Evolutionary conservation across 2,797 vertebrate genomes (phyloP), one percentile per base, ranked within the genome.

Genomic region (Threskiornis aethiopicus): DNA sequence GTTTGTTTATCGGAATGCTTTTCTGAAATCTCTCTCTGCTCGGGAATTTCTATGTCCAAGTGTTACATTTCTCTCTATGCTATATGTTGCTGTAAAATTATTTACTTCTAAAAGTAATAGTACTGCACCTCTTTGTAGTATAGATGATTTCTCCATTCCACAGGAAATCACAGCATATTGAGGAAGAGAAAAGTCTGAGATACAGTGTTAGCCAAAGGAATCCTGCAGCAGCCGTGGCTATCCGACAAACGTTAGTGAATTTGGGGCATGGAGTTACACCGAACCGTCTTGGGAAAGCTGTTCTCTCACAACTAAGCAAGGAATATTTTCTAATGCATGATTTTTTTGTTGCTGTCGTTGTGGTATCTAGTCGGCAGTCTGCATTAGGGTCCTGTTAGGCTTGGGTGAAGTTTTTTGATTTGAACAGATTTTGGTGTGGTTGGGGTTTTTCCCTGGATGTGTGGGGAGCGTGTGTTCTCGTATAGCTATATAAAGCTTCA

Each of bases 171-270:
- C 61, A 90, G 77, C 70, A 39, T 75, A 75, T 44, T 65, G 76
- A 93, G 84, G 80, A 54, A 89, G 73, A 83, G 84, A 73, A 49
- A 90, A 91, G 52, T 81, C 69, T 44, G 81, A 89, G 75, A 90
- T 90, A 65, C 4, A 5, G 69, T 0, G 0, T 92, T 92, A 94
- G 93, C 90, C 86, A 87, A 77, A 94, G 82, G 71, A 83, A 65
- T 92, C 73, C 75, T 95, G 64, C 67, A 85, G 81, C 78, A 96
- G 86, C 91, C 76, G n/a, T 87, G 83, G 78, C 64, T 92, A 3
- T 87, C 82, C 94, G 86, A 75, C 88, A 80, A 78, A 80, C 12
- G 11, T 65, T 81, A 93, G 86, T 55, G 75, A 85, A 72, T 94
- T 69, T 87, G 41, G 76, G 95, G 81, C 84, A 85, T 9, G 37